Evolutionary conservation across 2,797 vertebrate species (phyloP).

Genomic region (Enteromius trimaculatus): DNA sequence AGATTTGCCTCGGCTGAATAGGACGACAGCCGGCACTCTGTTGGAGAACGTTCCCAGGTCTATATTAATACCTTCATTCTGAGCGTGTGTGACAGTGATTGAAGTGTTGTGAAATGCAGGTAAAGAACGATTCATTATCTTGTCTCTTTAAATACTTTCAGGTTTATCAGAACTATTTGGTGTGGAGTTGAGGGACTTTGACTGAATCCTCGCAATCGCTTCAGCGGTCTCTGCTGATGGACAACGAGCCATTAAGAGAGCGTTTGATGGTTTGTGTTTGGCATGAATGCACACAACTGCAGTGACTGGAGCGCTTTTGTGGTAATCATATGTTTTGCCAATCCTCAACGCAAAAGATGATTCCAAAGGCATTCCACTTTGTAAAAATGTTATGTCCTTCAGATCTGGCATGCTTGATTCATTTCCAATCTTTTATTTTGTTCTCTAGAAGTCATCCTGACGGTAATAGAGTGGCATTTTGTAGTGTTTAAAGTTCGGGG

Average conservation of each 20-base stretch:
- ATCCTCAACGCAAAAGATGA: constrained; percentile 56
- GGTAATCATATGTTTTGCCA: constrained; percentile 68
- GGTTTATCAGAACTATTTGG: constrained; percentile 11
- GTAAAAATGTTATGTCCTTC: constrained; percentile 6
- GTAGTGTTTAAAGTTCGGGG: background rate
- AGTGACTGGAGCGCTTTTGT: constrained; percentile 15
- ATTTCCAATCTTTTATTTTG: background rate
- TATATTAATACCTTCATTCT: constrained; percentile 29
- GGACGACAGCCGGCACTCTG: background rate
- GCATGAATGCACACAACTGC: constrained; percentile 17
- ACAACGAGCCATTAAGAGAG: constrained; percentile 49
- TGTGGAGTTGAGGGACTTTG: constrained; percentile 26
- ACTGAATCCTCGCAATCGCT: constrained; percentile 7
- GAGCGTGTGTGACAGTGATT: constrained; percentile 40
- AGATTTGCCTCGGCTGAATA: constrained; percentile 32
- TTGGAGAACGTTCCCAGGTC: constrained; percentile 21
- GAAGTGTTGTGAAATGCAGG: constrained; percentile 48
- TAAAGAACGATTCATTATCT: constrained; percentile 32
- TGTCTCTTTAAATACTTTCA: constrained; percentile 43
- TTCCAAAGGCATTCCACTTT: constrained; percentile 7
- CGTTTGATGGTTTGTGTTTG: constrained; percentile 53
- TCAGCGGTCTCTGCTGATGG: constrained; percentile 39
- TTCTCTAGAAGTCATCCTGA: background rate
- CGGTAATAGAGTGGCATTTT: background rate
- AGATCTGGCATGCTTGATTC: background rate